phyloP scores from a whole-genome alignment of 2,797 vertebrate species.

The Tangara arthus region DNA sequence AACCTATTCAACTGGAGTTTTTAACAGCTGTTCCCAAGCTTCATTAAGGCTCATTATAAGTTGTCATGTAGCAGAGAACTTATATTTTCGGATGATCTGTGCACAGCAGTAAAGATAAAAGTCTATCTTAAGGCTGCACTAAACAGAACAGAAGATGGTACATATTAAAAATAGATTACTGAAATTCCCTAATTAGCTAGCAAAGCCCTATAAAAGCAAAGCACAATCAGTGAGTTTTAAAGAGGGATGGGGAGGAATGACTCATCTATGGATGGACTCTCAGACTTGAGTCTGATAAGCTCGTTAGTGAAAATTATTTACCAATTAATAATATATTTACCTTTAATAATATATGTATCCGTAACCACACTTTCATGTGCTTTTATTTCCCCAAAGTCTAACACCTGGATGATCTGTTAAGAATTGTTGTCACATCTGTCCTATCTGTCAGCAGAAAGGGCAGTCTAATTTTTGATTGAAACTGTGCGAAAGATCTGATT shows the following conservation, averaged over 20 bases:
- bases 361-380: background rate
- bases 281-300: background rate
- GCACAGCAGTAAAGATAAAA: conserved; percentile 80
- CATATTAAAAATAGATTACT: conserved; percentile 82
- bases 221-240: conserved; percentile 64
- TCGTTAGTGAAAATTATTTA: conserved; percentile 11
- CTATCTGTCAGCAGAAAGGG: background rate
- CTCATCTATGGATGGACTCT: conserved; percentile 49
- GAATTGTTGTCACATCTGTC: background rate
- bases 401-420: background rate
- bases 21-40: conserved; percentile 78
- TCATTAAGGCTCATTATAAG: conserved; percentile 83
- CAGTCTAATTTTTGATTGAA: background rate
- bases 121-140: conserved; percentile 80
- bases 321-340: no score
- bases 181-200: conserved; percentile 75
- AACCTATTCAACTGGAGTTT: conserved; percentile 72
- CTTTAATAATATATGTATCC: background rate
- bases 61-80: conserved; percentile 79
- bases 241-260: conserved; percentile 51
- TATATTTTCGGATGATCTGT: conserved; percentile 78
- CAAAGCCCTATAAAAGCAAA: conserved; percentile 67
- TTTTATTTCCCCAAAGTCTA: background rate
- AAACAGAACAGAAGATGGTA: conserved; percentile 78
- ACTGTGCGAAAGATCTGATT: background rate